Percentiles rank a stretch among this genome's conserved stretches.
phyloP scores from a whole-genome alignment of 2,113 vertebrate species.

The Struthidea cinerea region DNA sequence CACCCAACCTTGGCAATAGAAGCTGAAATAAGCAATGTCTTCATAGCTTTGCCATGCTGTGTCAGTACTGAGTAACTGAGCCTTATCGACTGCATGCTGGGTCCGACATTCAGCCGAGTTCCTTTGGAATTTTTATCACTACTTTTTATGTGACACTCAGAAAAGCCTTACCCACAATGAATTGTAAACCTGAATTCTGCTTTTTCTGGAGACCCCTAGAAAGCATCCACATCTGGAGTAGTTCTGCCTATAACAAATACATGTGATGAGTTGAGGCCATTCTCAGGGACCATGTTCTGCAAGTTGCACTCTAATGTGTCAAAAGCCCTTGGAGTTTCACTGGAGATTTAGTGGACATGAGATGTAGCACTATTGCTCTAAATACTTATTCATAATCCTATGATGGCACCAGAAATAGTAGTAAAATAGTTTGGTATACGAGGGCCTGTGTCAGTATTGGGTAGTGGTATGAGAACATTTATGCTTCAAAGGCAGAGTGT shows the following conservation, averaged over 20 bases:
- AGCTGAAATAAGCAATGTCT: slow-evolving; percentile 47
- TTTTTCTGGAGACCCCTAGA: neutral
- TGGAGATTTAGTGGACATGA: neutral
- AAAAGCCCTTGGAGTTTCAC: neutral
- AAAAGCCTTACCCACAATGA: neutral
- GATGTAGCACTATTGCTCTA: neutral
- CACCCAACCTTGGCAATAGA: slow-evolving; percentile 20
- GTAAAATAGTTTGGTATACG: neutral
- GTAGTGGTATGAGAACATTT: neutral
- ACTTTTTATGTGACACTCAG: neutral
- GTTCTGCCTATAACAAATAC: neutral
- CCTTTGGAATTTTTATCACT: slow-evolving; percentile 33
- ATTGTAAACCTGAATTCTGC: neutral
- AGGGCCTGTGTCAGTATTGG: neutral
- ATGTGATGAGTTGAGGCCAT: fast-evolving
- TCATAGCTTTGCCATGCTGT: slow-evolving; percentile 40
- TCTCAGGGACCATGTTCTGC: neutral
- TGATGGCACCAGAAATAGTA: neutral
- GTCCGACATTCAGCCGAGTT: neutral
- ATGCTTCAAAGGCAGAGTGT: neutral
- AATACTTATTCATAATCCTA: neutral
- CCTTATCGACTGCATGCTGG: slow-evolving; percentile 38
- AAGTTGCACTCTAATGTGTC: neutral
- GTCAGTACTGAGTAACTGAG: slow-evolving; percentile 43
- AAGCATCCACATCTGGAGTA: neutral